phyloP scores from a whole-genome alignment of 2,797 vertebrate genomes.

The Spinibarbus caldwelli region DNA sequence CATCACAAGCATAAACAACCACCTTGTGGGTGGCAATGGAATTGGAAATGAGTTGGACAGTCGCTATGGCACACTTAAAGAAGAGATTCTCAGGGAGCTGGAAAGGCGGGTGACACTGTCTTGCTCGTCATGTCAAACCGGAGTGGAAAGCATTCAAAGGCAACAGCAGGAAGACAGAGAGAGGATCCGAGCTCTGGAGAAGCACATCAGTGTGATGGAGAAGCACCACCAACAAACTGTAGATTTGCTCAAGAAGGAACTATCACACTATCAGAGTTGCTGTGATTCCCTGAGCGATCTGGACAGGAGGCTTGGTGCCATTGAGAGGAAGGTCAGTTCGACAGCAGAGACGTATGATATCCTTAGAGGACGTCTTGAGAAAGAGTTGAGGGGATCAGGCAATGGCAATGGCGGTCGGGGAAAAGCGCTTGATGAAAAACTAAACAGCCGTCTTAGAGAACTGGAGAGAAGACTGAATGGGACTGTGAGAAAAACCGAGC shows the following conservation, averaged over 20 bases:
- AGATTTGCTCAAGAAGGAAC: constrained; percentile 75
- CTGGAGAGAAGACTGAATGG: constrained; percentile 84
- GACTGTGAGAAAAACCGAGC: constrained; percentile 82
- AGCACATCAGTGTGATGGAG: constrained; percentile 83
- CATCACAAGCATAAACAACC: constrained; percentile 82
- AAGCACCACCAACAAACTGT: constrained; percentile 80
- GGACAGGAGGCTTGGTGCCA: constrained; percentile 71
- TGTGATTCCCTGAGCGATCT: constrained; percentile 74
- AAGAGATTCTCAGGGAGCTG: constrained; percentile 79
- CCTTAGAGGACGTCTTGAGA: constrained; percentile 79
- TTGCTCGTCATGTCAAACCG: constrained; percentile 83
- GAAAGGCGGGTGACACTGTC: constrained; percentile 83
- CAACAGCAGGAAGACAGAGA: constrained; percentile 87
- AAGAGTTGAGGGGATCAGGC: constrained; percentile 68
- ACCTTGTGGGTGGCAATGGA: constrained; percentile 71
- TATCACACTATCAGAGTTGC: constrained; percentile 73
- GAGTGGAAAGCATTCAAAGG: constrained; percentile 82
- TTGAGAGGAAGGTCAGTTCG: constrained; percentile 78
- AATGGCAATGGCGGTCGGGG: constrained; percentile 65
- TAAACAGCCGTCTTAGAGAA: constrained; percentile 74
- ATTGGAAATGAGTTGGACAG: constrained; percentile 68
- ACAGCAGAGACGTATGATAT: constrained; percentile 74
- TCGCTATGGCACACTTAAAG: constrained; percentile 73
- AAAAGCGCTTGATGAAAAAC: constrained; percentile 72
- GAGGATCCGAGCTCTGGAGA: constrained; percentile 84